Conservation (phyloP, 2,113 vertebrate species). For the Turnix velox region DNA sequence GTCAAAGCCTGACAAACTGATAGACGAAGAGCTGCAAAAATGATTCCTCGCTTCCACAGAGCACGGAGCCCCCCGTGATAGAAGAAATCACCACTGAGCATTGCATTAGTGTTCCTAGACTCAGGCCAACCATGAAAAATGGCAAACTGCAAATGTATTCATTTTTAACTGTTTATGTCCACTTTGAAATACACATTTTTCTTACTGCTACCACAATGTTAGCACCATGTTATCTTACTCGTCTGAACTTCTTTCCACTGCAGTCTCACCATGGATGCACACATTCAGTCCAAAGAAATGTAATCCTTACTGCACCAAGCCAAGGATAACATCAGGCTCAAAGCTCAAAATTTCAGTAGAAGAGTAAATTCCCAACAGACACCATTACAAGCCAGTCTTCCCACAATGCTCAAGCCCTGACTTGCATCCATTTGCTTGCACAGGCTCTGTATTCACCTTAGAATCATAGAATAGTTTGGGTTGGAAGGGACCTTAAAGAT, state of each 20-base stretch:
- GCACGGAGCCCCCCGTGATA: neutral
- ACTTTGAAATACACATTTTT: neutral
- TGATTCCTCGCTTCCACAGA: neutral
- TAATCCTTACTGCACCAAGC: neutral
- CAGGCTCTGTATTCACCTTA: neutral
- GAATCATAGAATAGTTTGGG: too few relatives aligned
- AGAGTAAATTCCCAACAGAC: neutral
- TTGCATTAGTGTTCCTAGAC: neutral
- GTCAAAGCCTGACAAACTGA: neutral
- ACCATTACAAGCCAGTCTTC: neutral
- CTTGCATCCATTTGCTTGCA: neutral
- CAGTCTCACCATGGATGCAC: neutral
- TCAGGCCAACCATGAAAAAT: neutral
- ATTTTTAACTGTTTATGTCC: neutral
- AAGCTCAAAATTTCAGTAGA: neutral
- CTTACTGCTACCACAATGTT: neutral
- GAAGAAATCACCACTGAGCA: neutral
- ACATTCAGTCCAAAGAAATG: neutral
- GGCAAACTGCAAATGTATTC: neutral
- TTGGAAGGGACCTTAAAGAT: too few relatives aligned
- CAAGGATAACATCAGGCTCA: rapidly evolving
- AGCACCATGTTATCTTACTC: neutral
- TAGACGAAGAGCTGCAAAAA: neutral
- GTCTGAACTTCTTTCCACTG: neutral
- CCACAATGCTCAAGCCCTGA: neutral